Conservation (phyloP, 2,888 invertebrate genomes). For the Caenorhabditis sulstoni region DNA sequence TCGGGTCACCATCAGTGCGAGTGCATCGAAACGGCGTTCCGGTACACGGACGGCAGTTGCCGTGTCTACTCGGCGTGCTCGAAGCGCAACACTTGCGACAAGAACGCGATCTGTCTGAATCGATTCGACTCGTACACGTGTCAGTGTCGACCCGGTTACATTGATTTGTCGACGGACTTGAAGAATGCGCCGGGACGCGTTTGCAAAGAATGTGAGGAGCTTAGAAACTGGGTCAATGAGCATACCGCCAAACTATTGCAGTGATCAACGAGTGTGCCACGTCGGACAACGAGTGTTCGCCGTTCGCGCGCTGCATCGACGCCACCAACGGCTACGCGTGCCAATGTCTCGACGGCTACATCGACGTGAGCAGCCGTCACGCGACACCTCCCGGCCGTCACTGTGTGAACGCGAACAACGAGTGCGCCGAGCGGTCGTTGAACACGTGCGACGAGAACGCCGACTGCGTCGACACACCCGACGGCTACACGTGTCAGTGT, state of each 20-base stretch:
- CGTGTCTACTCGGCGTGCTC: conserved; percentile 77
- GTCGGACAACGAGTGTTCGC: conserved; percentile 77
- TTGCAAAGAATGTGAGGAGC: conserved; percentile 80
- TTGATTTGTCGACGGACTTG: conserved; percentile 78
- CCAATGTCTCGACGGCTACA: conserved; percentile 73
- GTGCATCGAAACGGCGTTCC: conserved; percentile 74
- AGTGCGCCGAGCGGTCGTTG: conserved; percentile 75
- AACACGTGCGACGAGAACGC: conserved; percentile 81
- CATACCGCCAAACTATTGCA: conserved; percentile 62
- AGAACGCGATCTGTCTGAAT: conserved; percentile 79
- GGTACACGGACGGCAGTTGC: conserved; percentile 78
- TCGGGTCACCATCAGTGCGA: conserved; percentile 75
- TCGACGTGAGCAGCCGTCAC: conserved; percentile 78
- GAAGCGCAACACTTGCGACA: conserved; percentile 71
- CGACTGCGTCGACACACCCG: conserved; percentile 80
- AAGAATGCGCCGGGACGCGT: conserved; percentile 75
- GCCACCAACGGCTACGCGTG: conserved; percentile 78
- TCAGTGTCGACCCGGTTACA: conserved; percentile 78
- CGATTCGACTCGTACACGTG: conserved; percentile 79
- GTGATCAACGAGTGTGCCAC: conserved; percentile 81
- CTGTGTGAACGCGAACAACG: conserved; percentile 79
- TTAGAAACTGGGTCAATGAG: too few species aligned
- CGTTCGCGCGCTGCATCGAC: conserved; percentile 79
- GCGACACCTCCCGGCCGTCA: conserved; percentile 77
- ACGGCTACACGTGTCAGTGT: conserved; percentile 80